phyloP scores from a whole-genome alignment of 2,888 invertebrate species.

The Andricus curvator region DNA sequence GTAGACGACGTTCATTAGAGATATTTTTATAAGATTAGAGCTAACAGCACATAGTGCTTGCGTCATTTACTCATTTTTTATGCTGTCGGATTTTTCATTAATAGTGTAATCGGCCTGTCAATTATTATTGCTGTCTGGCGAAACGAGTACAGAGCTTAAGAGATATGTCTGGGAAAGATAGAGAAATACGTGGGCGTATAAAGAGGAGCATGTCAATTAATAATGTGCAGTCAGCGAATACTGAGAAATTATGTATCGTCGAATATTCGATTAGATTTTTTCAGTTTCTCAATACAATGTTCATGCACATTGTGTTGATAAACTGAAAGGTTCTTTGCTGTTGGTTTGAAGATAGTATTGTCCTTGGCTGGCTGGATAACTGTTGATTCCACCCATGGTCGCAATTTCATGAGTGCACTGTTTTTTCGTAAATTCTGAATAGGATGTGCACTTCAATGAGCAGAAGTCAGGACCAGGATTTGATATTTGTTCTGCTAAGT shows the following conservation, averaged over 20 bases:
- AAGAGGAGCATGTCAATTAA: conserved; percentile 16
- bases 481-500: conserved; percentile 4
- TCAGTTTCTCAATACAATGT: too few species aligned
- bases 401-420: neutral
- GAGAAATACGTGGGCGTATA: conserved; percentile 6
- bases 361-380: neutral
- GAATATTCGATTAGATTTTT: neutral
- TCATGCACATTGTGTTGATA: too few species aligned
- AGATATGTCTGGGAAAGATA: conserved; percentile 22
- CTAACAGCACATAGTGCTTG: neutral
- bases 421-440: neutral
- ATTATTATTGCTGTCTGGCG: conserved; percentile 15
- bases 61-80: conserved; percentile 4
- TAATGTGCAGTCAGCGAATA: neutral
- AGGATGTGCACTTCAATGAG: neutral
- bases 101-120: conserved; percentile 15
- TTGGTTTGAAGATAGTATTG: neutral
- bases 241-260: neutral
- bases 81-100: neutral
- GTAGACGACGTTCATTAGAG: neutral
- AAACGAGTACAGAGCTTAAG: conserved; percentile 9
- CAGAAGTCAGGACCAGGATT: neutral
- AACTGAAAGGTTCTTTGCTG: neutral
- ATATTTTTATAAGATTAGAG: neutral
- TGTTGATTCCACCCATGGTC: neutral